Percentiles rank a stretch among this genome's conserved stretches.
Conservation (phyloP, 2,113 vertebrate genomes). For the Otus sunia region DNA sequence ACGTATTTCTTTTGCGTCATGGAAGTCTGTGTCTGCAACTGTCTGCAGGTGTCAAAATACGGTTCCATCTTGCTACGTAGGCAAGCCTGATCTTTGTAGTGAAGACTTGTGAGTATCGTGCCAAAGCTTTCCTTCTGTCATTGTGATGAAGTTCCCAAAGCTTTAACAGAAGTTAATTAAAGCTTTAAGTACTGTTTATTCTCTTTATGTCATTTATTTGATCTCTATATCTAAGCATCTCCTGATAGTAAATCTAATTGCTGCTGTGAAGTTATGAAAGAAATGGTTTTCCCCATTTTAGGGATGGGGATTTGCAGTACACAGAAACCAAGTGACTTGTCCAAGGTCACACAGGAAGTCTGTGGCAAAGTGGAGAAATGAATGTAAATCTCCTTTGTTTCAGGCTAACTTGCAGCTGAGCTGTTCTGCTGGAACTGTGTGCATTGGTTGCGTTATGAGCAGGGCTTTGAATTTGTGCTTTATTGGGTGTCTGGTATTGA, state of each 20-base stretch:
- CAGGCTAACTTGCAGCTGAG: not conserved
- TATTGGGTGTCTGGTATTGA: constrained; percentile 31
- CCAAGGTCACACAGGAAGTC: not conserved
- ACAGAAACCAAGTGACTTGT: not conserved
- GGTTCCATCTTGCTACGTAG: not conserved
- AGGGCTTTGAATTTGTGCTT: constrained; percentile 30
- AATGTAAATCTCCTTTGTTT: constrained; percentile 40
- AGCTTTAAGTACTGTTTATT: not conserved
- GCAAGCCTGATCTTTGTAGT: not conserved
- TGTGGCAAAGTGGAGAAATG: not conserved
- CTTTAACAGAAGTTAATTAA: not conserved
- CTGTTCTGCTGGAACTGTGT: not conserved
- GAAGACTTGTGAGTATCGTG: not conserved
- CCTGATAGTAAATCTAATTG: not conserved
- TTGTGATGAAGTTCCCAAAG: not conserved
- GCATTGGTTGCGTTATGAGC: not conserved
- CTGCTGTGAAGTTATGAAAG: not conserved
- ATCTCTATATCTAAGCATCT: not conserved
- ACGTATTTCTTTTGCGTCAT: not conserved
- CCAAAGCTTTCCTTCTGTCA: not conserved
- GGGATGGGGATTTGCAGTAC: not conserved
- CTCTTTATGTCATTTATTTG: not conserved
- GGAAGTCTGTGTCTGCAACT: not conserved
- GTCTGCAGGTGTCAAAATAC: not conserved
- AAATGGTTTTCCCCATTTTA: not conserved